These are phyloP conservation scores for Drosophila putrida DNA, from an alignment of 2,888 invertebrate species.

Conservation along the genomic window DNA sequence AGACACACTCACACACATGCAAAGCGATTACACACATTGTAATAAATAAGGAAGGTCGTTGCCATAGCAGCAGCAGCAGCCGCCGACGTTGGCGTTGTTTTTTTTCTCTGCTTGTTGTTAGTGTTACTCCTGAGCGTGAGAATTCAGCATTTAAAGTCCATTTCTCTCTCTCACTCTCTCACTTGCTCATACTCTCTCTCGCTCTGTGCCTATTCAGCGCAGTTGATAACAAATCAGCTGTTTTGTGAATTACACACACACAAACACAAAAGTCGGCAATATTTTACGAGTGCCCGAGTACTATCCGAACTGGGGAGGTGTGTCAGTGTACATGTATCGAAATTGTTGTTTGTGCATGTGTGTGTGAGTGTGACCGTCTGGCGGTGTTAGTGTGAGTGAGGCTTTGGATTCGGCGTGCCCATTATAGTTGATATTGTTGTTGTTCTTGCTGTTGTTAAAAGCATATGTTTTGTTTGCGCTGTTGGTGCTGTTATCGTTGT, in stretches of 20 bases:
- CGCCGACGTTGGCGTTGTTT: slow-evolving; percentile 43
- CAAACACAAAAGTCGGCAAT: slow-evolving; percentile 35
- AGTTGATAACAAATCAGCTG: slow-evolving; percentile 78
- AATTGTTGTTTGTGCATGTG: slow-evolving; percentile 36
- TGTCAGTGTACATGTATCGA: slow-evolving; percentile 64
- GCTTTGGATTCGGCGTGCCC: slow-evolving; percentile 55
- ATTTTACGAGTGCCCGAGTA: slow-evolving; percentile 53
- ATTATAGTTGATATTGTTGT: slow-evolving; percentile 35
- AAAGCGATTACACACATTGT: slow-evolving; percentile 74
- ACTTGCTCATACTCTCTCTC: slow-evolving; percentile 6
- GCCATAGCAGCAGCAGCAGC: slow-evolving; percentile 80
- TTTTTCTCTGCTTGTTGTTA: slow-evolving; percentile 42
- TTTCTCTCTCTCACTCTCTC: slow-evolving; percentile 26
- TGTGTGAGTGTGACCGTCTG: slow-evolving; percentile 59
- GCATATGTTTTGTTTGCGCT: slow-evolving; percentile 73
- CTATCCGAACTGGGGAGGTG: slow-evolving; percentile 67
- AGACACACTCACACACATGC: slow-evolving; percentile 37
- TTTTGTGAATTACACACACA: slow-evolving; percentile 47
- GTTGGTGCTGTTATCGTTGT: slow-evolving; percentile 30
- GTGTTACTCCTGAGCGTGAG: slow-evolving; percentile 57
- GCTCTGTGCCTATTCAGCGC: slow-evolving; percentile 58
- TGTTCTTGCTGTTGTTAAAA: slow-evolving; percentile 33
- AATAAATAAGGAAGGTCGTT: slow-evolving; percentile 84
- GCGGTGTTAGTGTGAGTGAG: slow-evolving; percentile 50
- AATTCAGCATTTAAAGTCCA: slow-evolving; percentile 56